Evolutionary conservation across 2,113 vertebrate species (phyloP).

Genomic region (Sakesphorus luctuosus): DNA sequence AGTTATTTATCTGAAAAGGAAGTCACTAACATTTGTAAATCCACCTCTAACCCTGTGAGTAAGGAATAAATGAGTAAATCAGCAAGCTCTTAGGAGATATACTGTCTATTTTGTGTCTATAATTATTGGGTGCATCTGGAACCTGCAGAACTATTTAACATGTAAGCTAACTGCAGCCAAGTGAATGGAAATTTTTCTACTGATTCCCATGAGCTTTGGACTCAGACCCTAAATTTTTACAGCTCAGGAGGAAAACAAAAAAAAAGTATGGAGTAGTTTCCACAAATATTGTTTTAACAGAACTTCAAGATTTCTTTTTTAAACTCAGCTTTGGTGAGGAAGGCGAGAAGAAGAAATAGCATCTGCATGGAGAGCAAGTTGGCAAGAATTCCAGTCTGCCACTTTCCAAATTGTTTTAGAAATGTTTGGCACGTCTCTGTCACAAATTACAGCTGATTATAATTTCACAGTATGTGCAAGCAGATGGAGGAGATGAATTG

Average conservation of each 20-base stretch:
- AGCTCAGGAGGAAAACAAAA: conserved; percentile 37
- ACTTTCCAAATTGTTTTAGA: conserved; percentile 82
- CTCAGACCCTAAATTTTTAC: not conserved
- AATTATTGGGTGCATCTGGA: not conserved
- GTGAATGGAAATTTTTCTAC: not conserved
- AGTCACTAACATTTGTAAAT: not conserved
- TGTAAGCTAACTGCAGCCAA: not conserved
- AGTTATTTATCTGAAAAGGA: not conserved
- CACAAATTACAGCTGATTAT: conserved; percentile 82
- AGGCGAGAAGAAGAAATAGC: conserved; percentile 72
- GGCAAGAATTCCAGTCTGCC: conserved; percentile 74
- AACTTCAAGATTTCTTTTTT: conserved; percentile 70
- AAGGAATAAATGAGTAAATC: not conserved
- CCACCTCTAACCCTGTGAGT: not conserved
- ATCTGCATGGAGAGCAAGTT: conserved; percentile 73
- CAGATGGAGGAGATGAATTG: conserved; percentile 79
- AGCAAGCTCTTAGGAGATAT: not conserved
- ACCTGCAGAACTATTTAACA: not conserved
- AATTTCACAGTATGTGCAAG: conserved; percentile 80
- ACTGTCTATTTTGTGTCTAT: not conserved
- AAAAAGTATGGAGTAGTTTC: conserved; percentile 38
- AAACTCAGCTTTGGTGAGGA: conserved; percentile 62
- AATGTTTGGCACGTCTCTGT: conserved; percentile 79
- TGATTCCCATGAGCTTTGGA: conserved; percentile 1
- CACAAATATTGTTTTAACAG: conserved; percentile 61